Evolutionary conservation across 2,113 vertebrate species (phyloP).

Genomic region (Limnothrissa miodon): DNA sequence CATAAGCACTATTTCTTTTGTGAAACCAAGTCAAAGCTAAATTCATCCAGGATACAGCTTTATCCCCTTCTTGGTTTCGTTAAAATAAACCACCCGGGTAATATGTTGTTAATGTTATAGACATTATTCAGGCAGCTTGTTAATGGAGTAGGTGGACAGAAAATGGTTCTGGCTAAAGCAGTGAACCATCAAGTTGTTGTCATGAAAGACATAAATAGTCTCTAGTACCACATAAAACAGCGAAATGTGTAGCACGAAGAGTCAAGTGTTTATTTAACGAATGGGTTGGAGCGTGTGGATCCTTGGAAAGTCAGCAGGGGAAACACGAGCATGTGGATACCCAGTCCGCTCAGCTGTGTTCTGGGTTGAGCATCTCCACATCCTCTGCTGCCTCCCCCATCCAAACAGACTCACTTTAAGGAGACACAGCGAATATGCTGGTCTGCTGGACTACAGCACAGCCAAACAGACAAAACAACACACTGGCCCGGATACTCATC

Average conservation of each 20-base stretch:
- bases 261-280: not conserved
- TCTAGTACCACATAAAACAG: not conserved
- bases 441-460: not conserved
- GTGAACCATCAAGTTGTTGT: too few species aligned
- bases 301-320: not conserved
- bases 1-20: too few species aligned
- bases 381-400: not conserved
- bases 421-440: not conserved
- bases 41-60: too few species aligned
- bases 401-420: not conserved
- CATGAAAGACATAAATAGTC: too few species aligned
- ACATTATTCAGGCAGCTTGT: too few species aligned
- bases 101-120: too few species aligned
- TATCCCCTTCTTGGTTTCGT: too few species aligned
- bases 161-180: too few species aligned
- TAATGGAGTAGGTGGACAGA: too few species aligned
- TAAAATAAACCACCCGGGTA: too few species aligned
- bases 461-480: not conserved
- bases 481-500: not conserved
- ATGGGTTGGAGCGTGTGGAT: not conserved
- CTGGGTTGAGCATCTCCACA: not conserved
- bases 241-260: not conserved
- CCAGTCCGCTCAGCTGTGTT: not conserved
- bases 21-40: too few species aligned
- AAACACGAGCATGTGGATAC: not conserved